Percentiles rank a stretch among this genome's conserved stretches.
Conservation (phyloP, 1,140 invertebrate species). For the Rhopalosiphum padi region DNA sequence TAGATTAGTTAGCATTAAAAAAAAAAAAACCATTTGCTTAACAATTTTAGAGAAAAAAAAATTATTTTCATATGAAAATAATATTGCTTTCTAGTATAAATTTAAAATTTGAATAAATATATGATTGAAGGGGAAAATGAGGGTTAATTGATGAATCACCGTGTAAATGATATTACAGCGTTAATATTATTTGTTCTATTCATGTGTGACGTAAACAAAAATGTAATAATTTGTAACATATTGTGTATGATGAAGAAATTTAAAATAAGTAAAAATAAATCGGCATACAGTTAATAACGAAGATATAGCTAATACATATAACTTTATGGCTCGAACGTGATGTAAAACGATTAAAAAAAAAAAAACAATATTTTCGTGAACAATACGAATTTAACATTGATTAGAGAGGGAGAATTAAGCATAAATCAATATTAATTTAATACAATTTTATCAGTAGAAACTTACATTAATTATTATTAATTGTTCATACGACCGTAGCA, state of each 20-base stretch:
- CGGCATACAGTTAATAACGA: neutral
- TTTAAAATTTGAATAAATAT: neutral
- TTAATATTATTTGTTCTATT: neutral
- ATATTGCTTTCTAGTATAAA: neutral
- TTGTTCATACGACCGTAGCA: neutral
- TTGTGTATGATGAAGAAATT: neutral
- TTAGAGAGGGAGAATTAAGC: neutral
- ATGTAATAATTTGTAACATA: neutral
- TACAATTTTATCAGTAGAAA: neutral
- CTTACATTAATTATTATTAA: neutral
- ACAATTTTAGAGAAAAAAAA: neutral
- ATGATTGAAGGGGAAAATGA: neutral
- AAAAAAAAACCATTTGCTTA: no score
- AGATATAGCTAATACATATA: neutral
- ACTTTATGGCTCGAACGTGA: neutral
- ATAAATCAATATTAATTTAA: neutral
- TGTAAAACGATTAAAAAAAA: neutral
- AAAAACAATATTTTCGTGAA: neutral
- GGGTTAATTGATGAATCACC: neutral
- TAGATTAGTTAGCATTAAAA: neutral
- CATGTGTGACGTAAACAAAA: neutral
- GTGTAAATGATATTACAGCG: neutral
- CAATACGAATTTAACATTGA: neutral
- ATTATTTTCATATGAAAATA: neutral
- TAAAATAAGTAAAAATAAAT: neutral